A percentile compares a stretch with the other conserved stretches of the same genome.
These are phyloP conservation scores for Enchytraeus crypticus DNA, from an alignment of 2,888 invertebrate species.

Conservation along the genomic window DNA sequence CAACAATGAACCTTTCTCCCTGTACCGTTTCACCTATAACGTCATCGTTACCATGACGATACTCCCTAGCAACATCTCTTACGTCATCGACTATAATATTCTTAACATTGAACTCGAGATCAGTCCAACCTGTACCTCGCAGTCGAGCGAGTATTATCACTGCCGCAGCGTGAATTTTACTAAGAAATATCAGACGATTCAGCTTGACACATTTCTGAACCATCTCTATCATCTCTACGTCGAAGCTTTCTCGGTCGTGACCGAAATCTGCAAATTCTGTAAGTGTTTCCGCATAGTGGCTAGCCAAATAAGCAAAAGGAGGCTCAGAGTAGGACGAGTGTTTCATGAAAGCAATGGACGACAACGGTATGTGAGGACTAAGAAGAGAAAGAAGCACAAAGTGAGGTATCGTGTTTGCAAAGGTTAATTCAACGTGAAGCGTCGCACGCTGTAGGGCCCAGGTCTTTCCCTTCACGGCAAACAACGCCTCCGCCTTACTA, in stretches of 20 bases:
- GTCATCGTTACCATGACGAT: background rate
- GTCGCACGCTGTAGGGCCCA: background rate
- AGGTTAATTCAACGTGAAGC: background rate
- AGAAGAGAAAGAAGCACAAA: background rate
- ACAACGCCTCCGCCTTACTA: background rate
- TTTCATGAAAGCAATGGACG: background rate
- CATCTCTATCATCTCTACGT: background rate
- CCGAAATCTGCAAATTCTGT: background rate
- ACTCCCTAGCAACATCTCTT: background rate
- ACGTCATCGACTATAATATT: background rate
- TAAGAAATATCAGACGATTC: background rate
- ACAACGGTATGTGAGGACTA: background rate
- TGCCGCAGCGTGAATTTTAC: background rate
- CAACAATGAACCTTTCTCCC: background rate
- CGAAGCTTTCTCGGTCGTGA: background rate
- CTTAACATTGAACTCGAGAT: background rate
- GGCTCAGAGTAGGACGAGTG: background rate
- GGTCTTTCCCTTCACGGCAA: background rate
- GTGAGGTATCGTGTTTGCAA: background rate
- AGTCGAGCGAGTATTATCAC: background rate
- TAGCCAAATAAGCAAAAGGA: background rate
- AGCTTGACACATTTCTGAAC: background rate
- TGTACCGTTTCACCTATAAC: background rate
- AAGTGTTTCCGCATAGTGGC: background rate
- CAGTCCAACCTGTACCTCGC: background rate